These are phyloP conservation scores for Notolepis coatsorum DNA, from an alignment of 2,797 vertebrate genomes.

Conservation along the genomic window DNA sequence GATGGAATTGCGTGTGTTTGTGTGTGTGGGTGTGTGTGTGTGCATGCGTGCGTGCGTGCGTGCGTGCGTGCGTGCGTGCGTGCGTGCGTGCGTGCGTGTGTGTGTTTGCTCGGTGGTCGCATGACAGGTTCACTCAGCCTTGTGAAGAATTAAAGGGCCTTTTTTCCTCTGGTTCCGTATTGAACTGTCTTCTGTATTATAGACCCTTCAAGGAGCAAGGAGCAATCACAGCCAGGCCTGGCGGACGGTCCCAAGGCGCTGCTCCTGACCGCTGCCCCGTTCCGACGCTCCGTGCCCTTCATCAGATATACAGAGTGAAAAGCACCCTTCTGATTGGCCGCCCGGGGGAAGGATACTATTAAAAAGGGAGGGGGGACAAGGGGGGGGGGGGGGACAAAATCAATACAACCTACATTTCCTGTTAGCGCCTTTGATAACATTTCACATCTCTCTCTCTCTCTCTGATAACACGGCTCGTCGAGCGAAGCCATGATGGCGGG, in stretches of 20 bases:
- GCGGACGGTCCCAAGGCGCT: slow-evolving; percentile 53
- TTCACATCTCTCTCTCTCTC: slow-evolving; percentile 2
- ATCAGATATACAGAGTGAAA: slow-evolving; percentile 60
- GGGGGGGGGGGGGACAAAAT: slow-evolving; percentile 22
- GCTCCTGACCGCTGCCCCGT: slow-evolving; percentile 47
- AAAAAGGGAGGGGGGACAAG: slow-evolving; percentile 41
- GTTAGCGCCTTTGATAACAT: slow-evolving; percentile 13
- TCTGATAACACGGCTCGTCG: slow-evolving; percentile 41
- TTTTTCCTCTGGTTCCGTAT: slow-evolving; percentile 44
- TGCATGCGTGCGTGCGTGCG: not conserved
- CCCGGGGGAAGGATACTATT: slow-evolving; percentile 43
- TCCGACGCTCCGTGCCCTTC: slow-evolving; percentile 59
- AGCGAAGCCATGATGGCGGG: slow-evolving; percentile 59
- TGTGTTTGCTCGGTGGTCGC: slow-evolving; percentile 13
- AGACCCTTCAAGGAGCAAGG: slow-evolving; percentile 54
- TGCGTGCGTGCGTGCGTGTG: not conserved
- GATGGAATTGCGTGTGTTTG: slow-evolving; percentile 7
- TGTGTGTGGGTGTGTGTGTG: slow-evolving; percentile 15
- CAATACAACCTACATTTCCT: slow-evolving; percentile 45
- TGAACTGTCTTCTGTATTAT: slow-evolving; percentile 49
- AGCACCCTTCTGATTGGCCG: slow-evolving; percentile 58
- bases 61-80: not conserved
- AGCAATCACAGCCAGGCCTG: slow-evolving; percentile 48
- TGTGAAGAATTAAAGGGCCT: slow-evolving; percentile 59
- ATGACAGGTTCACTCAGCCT: slow-evolving; percentile 65